These are phyloP conservation scores for Thereva nobilitata DNA, from an alignment of 2,888 invertebrate genomes.

Conservation along the genomic window DNA sequence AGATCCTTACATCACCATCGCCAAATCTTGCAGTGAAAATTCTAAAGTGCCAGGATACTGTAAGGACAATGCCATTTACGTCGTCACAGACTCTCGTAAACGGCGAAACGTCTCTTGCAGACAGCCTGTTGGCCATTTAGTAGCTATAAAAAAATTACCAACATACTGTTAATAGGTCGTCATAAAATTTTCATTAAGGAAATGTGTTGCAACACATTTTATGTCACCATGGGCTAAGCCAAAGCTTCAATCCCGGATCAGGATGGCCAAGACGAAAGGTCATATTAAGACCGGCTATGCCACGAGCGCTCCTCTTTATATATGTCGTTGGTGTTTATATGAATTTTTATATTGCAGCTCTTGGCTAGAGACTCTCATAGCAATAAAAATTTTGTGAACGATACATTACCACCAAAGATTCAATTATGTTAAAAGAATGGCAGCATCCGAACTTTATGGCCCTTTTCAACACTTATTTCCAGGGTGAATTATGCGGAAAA, in stretches of 20 bases:
- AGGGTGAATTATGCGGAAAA: conserved; percentile 17
- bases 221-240: conserved; percentile 19
- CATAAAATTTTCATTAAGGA: conserved; percentile 49
- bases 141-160: conserved; percentile 29
- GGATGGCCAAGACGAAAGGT: no score
- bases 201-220: conserved; percentile 45
- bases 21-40: not conserved
- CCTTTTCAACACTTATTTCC: conserved; percentile 15
- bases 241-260: not conserved
- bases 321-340: conserved; percentile 2
- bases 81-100: conserved; percentile 23
- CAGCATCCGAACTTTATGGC: conserved; percentile 29
- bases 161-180: conserved; percentile 37
- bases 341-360: conserved; percentile 15
- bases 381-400: conserved; percentile 29
- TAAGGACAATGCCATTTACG: conserved; percentile 14
- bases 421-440: conserved; percentile 26
- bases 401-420: conserved; percentile 30
- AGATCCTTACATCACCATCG: conserved; percentile 3
- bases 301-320: no score
- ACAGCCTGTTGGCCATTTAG: conserved; percentile 19
- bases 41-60: not conserved
- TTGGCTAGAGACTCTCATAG: conserved; percentile 6
- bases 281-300: no score
- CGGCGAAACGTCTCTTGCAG: conserved; percentile 13